Base-by-base conservation (phyloP, 2,888 invertebrate genomes). In the Pristionchus japonicus region DNA sequence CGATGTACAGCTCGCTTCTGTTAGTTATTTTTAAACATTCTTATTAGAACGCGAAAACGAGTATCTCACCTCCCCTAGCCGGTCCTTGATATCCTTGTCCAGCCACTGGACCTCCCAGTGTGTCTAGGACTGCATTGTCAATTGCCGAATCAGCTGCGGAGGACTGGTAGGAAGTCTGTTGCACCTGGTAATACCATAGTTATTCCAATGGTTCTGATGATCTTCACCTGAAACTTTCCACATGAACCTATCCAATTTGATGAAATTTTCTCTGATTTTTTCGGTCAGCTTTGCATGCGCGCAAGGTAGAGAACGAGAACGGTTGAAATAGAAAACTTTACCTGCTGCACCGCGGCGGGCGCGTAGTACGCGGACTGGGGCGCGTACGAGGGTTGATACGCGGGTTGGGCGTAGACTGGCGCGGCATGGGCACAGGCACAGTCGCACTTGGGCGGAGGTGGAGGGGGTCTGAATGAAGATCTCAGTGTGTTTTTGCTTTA, bases 311-410 rank as follows among this genome's bases (percentile, higher is more conserved):
- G n/a, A n/a, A n/a, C n/a, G n/a, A n/a, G n/a, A n/a, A n/a, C n/a
- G n/a, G n/a, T n/a, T n/a, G n/a, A n/a, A n/a, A n/a, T n/a, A n/a
- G n/a, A n/a, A n/a, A n/a, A n/a, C n/a, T n/a, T n/a, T n/a, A n/a
- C n/a, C 77, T 77, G 77, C 77, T 67, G 67, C 67, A 67, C 67
- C 31, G 67, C 67, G 0, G 43, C 77, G 2, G 77, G 77, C n/a
- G 77, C 43, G 77, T 43, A 77, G 43, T 43, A 77, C n/a, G n/a
- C 43, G 43, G 77, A 27, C 77, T 43, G 67, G 31, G 67, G 57
- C 34, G 67, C 34, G 34, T 31, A 67, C 27, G 43, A 20, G 43
- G 57, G 23, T 7, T 6, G 7, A 11, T 43, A 43, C 70, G 20
- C 20, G 37, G 34, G 70, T 2, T 34, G 70, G 3, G 70, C 37